phyloP scores from a whole-genome alignment of 2,113 vertebrate species.

The Ochotona princeps region DNA sequence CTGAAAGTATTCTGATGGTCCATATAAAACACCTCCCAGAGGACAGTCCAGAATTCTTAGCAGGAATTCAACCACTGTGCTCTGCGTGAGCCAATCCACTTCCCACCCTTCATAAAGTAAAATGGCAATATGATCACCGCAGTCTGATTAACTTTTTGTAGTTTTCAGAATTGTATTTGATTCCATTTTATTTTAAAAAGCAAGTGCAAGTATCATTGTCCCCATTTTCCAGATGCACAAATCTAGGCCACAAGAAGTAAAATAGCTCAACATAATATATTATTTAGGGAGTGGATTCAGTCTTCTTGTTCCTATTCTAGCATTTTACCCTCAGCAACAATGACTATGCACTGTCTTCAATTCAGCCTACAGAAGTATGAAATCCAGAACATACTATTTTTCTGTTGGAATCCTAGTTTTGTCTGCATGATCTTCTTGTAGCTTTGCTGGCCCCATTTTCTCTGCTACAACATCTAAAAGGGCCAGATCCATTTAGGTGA shows the following conservation, averaged over 20 bases:
- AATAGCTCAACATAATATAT: neutral
- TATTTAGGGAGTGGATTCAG: neutral
- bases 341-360: neutral
- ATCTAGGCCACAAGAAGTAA: neutral
- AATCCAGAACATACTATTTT: neutral
- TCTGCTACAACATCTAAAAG: neutral
- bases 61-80: constrained; percentile 26
- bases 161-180: constrained; percentile 5
- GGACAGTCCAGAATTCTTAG: constrained; percentile 33
- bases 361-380: neutral
- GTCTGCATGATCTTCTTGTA: neutral
- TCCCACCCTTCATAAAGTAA: neutral
- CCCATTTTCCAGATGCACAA: constrained; percentile 38
- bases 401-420: neutral
- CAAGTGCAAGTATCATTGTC: neutral
- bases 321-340: neutral
- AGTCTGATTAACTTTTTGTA: neutral
- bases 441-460: neutral
- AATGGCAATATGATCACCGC: neutral
- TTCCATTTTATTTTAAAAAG: neutral
- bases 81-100: neutral
- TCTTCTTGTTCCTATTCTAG: neutral
- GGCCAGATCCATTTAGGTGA: neutral
- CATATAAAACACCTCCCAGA: neutral
- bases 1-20: neutral